These are phyloP conservation scores for Eupeodes latifasciatus DNA, from an alignment of 2,888 invertebrate species.

Conservation along the genomic window DNA sequence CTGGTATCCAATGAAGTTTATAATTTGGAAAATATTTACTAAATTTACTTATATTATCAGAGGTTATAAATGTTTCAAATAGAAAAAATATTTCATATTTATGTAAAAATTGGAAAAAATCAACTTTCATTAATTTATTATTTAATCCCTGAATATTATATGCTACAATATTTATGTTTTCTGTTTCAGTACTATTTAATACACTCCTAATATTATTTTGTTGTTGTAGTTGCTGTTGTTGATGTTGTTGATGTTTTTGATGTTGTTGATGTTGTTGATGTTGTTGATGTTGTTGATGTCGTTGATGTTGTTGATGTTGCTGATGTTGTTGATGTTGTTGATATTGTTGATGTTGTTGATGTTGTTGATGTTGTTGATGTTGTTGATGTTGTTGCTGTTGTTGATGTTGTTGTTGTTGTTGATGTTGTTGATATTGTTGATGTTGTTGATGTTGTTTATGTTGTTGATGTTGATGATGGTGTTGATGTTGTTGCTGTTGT, in stretches of 20 bases:
- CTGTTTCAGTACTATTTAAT: background rate
- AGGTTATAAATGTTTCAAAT: too few species aligned
- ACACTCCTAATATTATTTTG: background rate
- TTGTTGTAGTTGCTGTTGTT: conserved; percentile 6
- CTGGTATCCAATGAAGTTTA: too few species aligned
- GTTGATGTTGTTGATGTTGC: background rate
- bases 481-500: too few species aligned
- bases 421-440: conserved; percentile 6
- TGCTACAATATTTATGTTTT: background rate
- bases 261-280: background rate
- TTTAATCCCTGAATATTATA: background rate
- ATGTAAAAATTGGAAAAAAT: too few species aligned
- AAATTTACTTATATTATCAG: too few species aligned
- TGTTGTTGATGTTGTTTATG: too few species aligned
- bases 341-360: conserved; percentile 6
- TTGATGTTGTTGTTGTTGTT: conserved; percentile 6
- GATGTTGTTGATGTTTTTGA: conserved; percentile 1
- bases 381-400: conserved; percentile 6
- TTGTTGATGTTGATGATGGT: too few species aligned
- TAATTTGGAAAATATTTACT: too few species aligned
- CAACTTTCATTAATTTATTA: conserved; percentile 4
- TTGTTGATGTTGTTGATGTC: conserved; percentile 6
- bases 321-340: conserved; percentile 6
- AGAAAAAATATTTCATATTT: too few species aligned
- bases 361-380: background rate